These are phyloP conservation scores for Scolanthus callimorphus DNA, from an alignment of 92 coral and sea anemone genomes.

Conservation along the genomic window DNA sequence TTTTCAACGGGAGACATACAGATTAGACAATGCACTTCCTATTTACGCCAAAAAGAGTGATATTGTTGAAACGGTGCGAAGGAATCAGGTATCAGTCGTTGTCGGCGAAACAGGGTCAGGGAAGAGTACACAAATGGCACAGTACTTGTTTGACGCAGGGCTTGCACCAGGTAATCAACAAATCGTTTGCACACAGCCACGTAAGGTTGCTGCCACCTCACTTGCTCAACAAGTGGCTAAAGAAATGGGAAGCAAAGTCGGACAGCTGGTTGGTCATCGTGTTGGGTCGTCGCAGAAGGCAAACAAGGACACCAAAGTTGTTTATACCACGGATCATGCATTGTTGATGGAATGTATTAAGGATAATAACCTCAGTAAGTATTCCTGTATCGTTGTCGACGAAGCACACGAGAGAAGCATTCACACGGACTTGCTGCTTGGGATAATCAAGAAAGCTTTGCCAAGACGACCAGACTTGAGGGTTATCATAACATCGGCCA, in stretches of 20 bases:
- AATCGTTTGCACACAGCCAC: slow-evolving; percentile 90
- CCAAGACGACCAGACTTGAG: slow-evolving; percentile 64
- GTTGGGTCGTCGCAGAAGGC: slow-evolving; percentile 50
- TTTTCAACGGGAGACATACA: slow-evolving; percentile 58
- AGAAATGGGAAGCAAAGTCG: slow-evolving; percentile 68
- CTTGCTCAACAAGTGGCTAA: slow-evolving; percentile 69
- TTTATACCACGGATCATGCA: slow-evolving; percentile 85
- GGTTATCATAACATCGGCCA: slow-evolving; percentile 90
- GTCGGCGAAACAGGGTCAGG: slow-evolving; percentile 98
- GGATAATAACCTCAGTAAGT: slow-evolving; percentile 50
- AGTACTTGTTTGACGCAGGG: slow-evolving; percentile 79
- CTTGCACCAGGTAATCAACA: slow-evolving; percentile 44
- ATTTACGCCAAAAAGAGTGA: slow-evolving; percentile 73
- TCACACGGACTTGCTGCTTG: slow-evolving; percentile 86
- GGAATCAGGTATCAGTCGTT: slow-evolving; percentile 70
- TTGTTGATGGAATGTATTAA: slow-evolving; percentile 80
- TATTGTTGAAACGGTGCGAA: slow-evolving; percentile 43
- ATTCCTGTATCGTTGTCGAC: slow-evolving; percentile 88
- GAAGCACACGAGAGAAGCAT: slow-evolving; percentile 97
- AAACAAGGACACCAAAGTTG: slow-evolving; percentile 26
- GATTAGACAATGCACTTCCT: slow-evolving; percentile 70
- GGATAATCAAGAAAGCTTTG: slow-evolving; percentile 85
- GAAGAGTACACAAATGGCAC: slow-evolving; percentile 91
- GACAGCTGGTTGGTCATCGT: slow-evolving; percentile 72
- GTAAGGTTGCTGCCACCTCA: slow-evolving; percentile 94